Percentiles rank a stretch among this genome's conserved stretches.
phyloP scores from a whole-genome alignment of 2,113 vertebrate genomes.

The Buteo buteo region DNA sequence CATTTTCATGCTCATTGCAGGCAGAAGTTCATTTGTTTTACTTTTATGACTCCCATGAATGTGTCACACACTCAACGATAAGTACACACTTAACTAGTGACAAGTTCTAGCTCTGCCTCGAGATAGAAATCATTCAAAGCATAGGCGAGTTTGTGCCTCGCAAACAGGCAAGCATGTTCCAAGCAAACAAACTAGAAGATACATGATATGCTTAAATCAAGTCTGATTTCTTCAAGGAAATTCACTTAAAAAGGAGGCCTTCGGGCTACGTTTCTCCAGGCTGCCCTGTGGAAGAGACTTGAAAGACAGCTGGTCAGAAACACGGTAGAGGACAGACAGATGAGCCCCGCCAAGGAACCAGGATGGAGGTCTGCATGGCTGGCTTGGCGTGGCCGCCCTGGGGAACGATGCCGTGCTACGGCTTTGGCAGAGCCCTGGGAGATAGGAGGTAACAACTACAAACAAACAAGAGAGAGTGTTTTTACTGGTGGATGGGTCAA shows the following conservation, averaged over 20 bases:
- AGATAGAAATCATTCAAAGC: not conserved
- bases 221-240: not conserved
- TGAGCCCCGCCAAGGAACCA: accelerated
- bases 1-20: not conserved
- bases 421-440: not conserved
- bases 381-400: not conserved
- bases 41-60: not conserved
- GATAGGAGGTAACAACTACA: not conserved
- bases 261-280: not conserved
- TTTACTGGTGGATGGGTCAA: not conserved
- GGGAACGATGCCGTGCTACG: accelerated
- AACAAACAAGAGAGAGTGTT: not conserved
- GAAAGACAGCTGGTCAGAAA: not conserved
- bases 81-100: not conserved
- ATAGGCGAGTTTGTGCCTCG: not conserved
- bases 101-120: not conserved
- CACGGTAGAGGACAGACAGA: not conserved
- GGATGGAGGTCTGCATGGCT: not conserved
- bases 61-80: not conserved
- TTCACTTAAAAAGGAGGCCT: not conserved
- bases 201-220: not conserved
- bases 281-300: not conserved
- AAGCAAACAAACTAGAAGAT: not conserved
- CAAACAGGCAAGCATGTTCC: not conserved
- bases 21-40: not conserved